Conservation (phyloP, 2,888 invertebrate species). For the Poecilobothrus nobilitatus region DNA sequence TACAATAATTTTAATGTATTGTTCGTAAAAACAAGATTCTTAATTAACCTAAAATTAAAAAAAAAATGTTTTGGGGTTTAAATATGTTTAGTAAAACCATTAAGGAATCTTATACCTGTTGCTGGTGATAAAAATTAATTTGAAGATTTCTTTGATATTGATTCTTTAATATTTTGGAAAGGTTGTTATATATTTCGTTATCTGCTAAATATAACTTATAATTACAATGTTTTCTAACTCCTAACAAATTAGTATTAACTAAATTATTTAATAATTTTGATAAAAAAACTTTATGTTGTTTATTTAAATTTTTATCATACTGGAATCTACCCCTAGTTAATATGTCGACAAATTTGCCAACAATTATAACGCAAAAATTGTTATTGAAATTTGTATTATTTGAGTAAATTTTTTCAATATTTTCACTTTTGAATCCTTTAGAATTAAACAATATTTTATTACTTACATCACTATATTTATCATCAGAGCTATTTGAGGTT, state of each 20-base stretch:
- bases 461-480: not conserved
- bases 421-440: not conserved
- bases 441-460: not conserved
- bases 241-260: not conserved
- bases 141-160: too few relatives aligned
- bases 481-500: constrained; percentile 11
- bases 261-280: not conserved
- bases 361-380: not conserved
- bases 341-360: not conserved
- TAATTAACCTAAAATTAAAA: not conserved
- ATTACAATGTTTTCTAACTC: not conserved
- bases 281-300: not conserved
- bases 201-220: not conserved
- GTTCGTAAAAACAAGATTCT: not conserved
- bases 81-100: too few relatives aligned
- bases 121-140: not conserved
- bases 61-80: too few relatives aligned
- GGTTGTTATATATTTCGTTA: not conserved
- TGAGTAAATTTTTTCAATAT: not conserved
- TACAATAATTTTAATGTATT: too few relatives aligned
- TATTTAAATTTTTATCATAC: not conserved
- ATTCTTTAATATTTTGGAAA: not conserved
- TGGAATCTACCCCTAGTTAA: not conserved
- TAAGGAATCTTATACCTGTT: not conserved
- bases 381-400: not conserved